Percentiles rank a stretch among this genome's conserved stretches.
Evolutionary conservation across 2,113 vertebrate species (phyloP).

Genomic region (Apistogramma diplotaenia): DNA sequence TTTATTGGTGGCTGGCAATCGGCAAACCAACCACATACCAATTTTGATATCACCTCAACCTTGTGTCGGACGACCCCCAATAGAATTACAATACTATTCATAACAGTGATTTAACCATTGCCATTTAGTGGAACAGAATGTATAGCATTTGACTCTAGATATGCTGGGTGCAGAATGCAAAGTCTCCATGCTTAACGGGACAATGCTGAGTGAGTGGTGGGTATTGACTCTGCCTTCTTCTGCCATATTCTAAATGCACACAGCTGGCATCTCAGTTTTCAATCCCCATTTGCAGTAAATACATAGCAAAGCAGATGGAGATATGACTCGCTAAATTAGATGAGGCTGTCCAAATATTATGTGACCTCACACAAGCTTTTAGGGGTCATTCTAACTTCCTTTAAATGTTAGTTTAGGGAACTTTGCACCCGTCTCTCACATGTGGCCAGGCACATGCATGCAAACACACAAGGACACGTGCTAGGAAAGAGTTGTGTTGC

Average conservation of each 20-base stretch:
- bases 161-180: conserved; percentile 39
- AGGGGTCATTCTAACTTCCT: conserved; percentile 60
- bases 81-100: conserved; percentile 7
- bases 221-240: conserved; percentile 21
- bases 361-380: conserved; percentile 63
- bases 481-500: conserved; percentile 1
- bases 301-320: conserved; percentile 66
- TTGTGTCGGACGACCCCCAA: too few species aligned
- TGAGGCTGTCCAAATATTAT: conserved; percentile 70
- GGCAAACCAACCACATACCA: too few species aligned
- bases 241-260: conserved; percentile 66
- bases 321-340: conserved; percentile 67
- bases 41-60: too few species aligned
- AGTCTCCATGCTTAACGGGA: conserved; percentile 34
- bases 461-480: conserved; percentile 28
- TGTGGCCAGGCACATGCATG: conserved; percentile 4
- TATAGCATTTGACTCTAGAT: conserved; percentile 14
- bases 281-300: conserved; percentile 64
- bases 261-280: conserved; percentile 69
- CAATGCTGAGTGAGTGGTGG: background rate
- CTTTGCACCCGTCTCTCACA: conserved; percentile 28
- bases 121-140: conserved; percentile 18
- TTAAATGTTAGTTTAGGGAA: conserved; percentile 55
- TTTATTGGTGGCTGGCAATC: too few species aligned
- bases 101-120: conserved; percentile 38